Conservation (phyloP, 1,140 invertebrate genomes). For the Myzus persicae region DNA sequence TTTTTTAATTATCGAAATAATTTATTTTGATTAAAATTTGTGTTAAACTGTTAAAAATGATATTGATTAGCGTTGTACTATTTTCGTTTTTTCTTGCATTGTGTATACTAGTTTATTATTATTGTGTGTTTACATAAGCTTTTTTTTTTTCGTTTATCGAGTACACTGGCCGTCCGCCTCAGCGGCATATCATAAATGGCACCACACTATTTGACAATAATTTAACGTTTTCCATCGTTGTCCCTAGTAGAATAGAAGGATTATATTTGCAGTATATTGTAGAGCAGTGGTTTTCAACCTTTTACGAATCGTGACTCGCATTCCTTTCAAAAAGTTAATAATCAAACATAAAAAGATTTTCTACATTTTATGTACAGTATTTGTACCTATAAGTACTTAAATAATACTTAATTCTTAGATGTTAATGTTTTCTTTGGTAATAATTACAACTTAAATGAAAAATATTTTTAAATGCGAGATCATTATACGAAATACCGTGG, state of each 20-base stretch:
- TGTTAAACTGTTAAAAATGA: conserved; percentile 47
- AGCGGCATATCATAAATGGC: not conserved
- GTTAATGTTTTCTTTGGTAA: not conserved
- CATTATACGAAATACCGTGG: not conserved
- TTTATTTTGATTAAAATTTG: conserved; percentile 38
- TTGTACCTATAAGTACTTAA: too few species aligned
- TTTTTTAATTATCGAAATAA: conserved; percentile 48
- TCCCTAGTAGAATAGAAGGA: not conserved
- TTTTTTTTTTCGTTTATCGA: not conserved
- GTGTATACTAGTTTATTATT: conserved; percentile 10
- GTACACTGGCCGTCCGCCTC: not conserved
- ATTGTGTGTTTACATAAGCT: not conserved
- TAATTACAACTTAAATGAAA: not conserved
- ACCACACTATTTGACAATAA: not conserved
- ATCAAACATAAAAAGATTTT: not conserved
- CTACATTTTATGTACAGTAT: not conserved
- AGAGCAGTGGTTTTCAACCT: conserved; percentile 1
- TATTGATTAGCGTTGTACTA: conserved; percentile 30
- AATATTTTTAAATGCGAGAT: not conserved
- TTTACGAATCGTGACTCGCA: not conserved
- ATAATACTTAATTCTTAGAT: too few species aligned
- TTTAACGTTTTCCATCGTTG: not conserved
- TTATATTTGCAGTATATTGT: not conserved
- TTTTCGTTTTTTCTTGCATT: not conserved
- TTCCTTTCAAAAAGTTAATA: not conserved